A percentile compares a stretch with the other conserved stretches of the same genome.
Evolutionary conservation across 2,113 vertebrate species (phyloP).

Genomic region (Equus quagga): DNA sequence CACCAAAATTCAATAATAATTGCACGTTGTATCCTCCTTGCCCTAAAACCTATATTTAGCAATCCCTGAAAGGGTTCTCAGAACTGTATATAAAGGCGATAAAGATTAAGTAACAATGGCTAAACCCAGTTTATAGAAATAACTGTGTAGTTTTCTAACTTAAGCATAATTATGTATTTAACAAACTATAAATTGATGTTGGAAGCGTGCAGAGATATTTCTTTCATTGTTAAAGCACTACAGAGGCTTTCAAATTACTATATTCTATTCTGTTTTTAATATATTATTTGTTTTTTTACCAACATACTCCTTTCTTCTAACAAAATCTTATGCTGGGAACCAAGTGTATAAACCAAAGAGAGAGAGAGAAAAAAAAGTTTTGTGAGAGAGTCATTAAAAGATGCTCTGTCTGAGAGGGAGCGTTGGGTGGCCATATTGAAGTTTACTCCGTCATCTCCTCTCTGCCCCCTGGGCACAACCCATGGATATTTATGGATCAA

Average conservation of each 20-base stretch:
- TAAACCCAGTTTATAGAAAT: conserved; percentile 30
- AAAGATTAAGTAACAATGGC: conserved; percentile 49
- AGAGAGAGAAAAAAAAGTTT: background rate
- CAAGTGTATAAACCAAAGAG: background rate
- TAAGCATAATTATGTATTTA: conserved; percentile 55
- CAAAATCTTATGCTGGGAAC: background rate
- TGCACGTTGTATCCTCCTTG: background rate
- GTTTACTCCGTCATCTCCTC: too few relatives aligned
- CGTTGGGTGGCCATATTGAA: background rate
- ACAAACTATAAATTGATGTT: conserved; percentile 4
- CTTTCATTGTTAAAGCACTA: conserved; percentile 41
- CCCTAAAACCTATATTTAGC: conserved; percentile 23
- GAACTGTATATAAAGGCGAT: conserved; percentile 5
- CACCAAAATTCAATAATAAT: background rate
- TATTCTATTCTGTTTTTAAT: conserved; percentile 42
- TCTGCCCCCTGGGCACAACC: rapidly evolving
- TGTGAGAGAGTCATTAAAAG: rapidly evolving
- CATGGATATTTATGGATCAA: background rate
- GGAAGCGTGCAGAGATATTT: background rate
- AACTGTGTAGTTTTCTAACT: conserved; percentile 36
- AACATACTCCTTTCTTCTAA: background rate
- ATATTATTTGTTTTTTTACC: conserved; percentile 14
- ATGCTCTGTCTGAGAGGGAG: background rate
- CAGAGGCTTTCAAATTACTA: conserved; percentile 19
- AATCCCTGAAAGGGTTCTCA: background rate